Percentiles rank a stretch among this genome's conserved stretches.
These are phyloP conservation scores for Pseudorectes ferrugineus DNA, from an alignment of 2,113 vertebrate species.

Conservation along the genomic window DNA sequence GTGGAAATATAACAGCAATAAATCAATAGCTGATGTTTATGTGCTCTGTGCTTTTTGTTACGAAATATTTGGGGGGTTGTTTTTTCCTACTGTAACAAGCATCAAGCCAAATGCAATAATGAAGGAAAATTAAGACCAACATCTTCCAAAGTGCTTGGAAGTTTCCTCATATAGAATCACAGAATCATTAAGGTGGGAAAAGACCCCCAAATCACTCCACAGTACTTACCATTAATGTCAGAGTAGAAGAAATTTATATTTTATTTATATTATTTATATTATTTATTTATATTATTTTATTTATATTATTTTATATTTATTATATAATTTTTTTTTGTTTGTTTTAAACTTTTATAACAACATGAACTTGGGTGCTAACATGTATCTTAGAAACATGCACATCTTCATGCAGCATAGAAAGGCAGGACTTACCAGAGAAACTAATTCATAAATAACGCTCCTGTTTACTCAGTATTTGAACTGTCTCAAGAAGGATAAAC, in stretches of 20 bases:
- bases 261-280: no score
- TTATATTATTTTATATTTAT: no score
- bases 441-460: neutral
- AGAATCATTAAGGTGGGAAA: neutral
- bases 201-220: neutral
- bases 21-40: neutral
- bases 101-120: neutral
- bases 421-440: neutral
- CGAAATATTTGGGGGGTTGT: neutral
- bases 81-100: neutral
- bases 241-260: neutral
- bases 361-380: neutral
- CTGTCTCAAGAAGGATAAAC: neutral
- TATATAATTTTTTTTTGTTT: neutral
- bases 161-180: neutral
- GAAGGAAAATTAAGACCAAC: neutral
- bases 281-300: no score
- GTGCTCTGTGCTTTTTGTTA: neutral
- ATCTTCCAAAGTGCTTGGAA: neutral
- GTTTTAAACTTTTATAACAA: neutral
- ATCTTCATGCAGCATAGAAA: neutral
- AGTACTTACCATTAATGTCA: neutral
- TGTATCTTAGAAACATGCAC: neutral
- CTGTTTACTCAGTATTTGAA: neutral
- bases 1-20: neutral